phyloP scores from a whole-genome alignment of 2,113 vertebrate genomes.

The Clarias batrachus region DNA sequence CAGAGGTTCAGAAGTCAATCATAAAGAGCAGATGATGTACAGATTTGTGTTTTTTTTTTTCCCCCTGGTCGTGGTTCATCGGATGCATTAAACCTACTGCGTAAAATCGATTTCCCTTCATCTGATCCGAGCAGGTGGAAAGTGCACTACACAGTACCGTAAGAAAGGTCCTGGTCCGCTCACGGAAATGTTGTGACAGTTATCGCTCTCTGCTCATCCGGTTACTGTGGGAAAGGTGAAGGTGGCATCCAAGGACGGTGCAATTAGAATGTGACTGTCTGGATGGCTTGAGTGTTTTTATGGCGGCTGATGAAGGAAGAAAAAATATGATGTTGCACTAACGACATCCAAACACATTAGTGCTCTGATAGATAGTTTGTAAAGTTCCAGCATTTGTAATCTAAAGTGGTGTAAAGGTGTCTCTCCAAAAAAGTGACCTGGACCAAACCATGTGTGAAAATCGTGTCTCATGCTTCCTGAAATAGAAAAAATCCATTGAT shows the following conservation, averaged over 20 bases:
- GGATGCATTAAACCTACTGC: constrained; percentile 16
- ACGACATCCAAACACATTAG: background rate
- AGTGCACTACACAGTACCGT: background rate
- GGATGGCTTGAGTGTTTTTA: background rate
- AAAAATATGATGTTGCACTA: background rate
- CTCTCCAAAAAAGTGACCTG: no score
- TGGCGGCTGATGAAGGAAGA: background rate
- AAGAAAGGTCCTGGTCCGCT: background rate
- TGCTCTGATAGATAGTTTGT: background rate
- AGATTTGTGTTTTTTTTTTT: background rate
- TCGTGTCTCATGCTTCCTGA: no score
- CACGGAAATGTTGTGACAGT: background rate
- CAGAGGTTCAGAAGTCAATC: background rate
- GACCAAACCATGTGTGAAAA: no score
- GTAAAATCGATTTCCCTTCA: constrained; percentile 23
- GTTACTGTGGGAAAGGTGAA: background rate
- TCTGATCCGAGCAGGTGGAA: background rate
- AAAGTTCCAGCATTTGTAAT: background rate
- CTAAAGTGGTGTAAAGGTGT: background rate
- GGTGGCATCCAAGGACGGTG: background rate
- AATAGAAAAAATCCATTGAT: no score
- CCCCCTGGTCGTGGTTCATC: background rate
- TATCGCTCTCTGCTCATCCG: background rate
- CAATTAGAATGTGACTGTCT: background rate
- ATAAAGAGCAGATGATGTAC: background rate